These are phyloP conservation scores for Scomber colias DNA, from an alignment of 2,113 vertebrate species.

Conservation along the genomic window DNA sequence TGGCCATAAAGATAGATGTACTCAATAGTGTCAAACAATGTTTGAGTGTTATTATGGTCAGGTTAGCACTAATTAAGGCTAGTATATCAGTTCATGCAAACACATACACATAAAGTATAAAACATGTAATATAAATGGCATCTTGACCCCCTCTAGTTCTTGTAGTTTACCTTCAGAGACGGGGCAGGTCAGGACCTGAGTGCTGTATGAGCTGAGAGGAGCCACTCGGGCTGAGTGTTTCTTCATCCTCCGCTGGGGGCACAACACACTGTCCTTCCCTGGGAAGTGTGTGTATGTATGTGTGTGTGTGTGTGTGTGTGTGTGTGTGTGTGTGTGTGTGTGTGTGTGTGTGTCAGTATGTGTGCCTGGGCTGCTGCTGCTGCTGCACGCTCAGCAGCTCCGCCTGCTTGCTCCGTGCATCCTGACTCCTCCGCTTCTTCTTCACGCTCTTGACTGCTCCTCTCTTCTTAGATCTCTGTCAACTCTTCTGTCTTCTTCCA, in stretches of 20 bases:
- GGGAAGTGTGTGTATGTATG: conserved; percentile 45
- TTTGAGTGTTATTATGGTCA: background rate
- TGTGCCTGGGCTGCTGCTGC: conserved; percentile 34
- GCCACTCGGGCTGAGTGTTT: conserved; percentile 89
- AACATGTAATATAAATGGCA: conserved; percentile 9
- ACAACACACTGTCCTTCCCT: conserved; percentile 72
- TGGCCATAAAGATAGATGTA: background rate
- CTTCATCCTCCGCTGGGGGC: conserved; percentile 86
- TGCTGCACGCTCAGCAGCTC: conserved; percentile 76
- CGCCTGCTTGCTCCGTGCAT: conserved; percentile 71
- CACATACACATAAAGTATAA: conserved; percentile 23
- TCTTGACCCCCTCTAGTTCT: conserved; percentile 3
- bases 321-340: background rate
- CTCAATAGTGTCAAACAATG: background rate
- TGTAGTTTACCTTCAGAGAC: conserved; percentile 80
- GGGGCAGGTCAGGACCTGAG: conserved; percentile 86
- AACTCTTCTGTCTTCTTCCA: conserved; percentile 55
- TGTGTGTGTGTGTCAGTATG: conserved; percentile 42
- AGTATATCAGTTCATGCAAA: background rate
- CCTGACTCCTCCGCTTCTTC: conserved; percentile 67
- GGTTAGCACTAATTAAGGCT: too few species aligned
- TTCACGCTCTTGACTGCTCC: conserved; percentile 45
- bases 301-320: conserved; percentile 33
- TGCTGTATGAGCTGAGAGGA: conserved; percentile 86
- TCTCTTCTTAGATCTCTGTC: conserved; percentile 41